phyloP scores from a whole-genome alignment of 2,797 vertebrate genomes.

The Trichosurus vulpecula region DNA sequence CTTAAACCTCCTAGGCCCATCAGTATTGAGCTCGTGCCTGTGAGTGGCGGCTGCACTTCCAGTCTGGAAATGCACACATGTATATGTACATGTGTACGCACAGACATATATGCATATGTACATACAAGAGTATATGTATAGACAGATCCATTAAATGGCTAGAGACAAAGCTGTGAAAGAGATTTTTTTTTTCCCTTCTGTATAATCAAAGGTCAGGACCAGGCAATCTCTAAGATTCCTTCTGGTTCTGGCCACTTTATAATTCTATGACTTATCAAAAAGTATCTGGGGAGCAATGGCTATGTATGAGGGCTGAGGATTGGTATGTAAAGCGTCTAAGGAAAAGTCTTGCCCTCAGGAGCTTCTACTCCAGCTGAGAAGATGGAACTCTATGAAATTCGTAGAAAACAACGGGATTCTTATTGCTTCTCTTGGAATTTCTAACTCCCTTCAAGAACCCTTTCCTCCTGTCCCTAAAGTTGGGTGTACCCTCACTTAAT shows the following conservation, averaged over 20 bases:
- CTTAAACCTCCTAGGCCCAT: no score
- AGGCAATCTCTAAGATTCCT: neutral
- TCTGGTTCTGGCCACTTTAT: neutral
- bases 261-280: neutral
- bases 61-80: no score
- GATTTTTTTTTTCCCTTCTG: neutral
- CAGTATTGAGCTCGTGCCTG: neutral
- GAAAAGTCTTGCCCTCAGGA: neutral
- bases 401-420: neutral
- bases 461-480: neutral
- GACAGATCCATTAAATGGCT: neutral
- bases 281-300: neutral
- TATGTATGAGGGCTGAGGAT: neutral
- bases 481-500: neutral
- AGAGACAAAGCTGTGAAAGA: neutral
- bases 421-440: neutral
- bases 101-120: no score
- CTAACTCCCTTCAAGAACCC: neutral
- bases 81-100: no score
- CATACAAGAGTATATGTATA: no score
- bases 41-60: no score
- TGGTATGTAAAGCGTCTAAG: neutral
- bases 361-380: no score
- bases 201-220: neutral
- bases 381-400: neutral